Evolutionary conservation across 2,888 invertebrate genomes (phyloP), one percentile per base, ranked within the genome.

Genomic region (Eupithecia vulgata): DNA sequence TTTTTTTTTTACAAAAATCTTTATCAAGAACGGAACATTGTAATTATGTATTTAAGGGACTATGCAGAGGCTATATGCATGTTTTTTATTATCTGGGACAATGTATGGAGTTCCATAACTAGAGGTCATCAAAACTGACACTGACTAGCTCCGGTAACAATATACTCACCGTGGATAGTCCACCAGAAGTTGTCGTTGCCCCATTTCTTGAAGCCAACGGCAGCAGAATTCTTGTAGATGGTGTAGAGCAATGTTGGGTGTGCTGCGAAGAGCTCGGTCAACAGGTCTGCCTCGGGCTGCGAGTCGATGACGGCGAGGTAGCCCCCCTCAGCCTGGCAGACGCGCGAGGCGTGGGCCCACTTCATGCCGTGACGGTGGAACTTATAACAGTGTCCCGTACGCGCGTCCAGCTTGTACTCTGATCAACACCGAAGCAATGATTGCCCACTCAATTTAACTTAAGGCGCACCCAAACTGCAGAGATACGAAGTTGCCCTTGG

Each of bases 371-470:
- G 37, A 21, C 7, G 21, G 59, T 71, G 71, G 40, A 71, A 45
- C 66, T 71, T 71, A 67, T 71, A 71, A 45, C 71, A 71, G 40
- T 66, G 66, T 7, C 71, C 71, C 4, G 66, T 70, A 1, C 70
- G 37, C 21, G 59, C 34, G 21, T 71, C 66, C 59, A 71, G 25
- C 45, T 59, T 59, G 30, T 71, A 71, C 7, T 35, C 66, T 71
- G 42, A 30, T 30, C 30, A 30, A 30, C 30, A 30, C 4, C 2
- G 4, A 30, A 30, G 30, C 30, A 30, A n/a, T n/a, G n/a, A n/a
- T n/a, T n/a, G n/a, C n/a, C n/a, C n/a, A n/a, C n/a, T n/a, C n/a
- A n/a, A n/a, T n/a, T n/a, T n/a, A n/a, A n/a, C n/a, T n/a, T n/a
- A n/a, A n/a, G n/a, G n/a, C n/a, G n/a, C n/a, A n/a, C n/a, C n/a